Base-by-base conservation (phyloP, 2,888 invertebrate species). In the Imbricaverruca yamaguchii region DNA sequence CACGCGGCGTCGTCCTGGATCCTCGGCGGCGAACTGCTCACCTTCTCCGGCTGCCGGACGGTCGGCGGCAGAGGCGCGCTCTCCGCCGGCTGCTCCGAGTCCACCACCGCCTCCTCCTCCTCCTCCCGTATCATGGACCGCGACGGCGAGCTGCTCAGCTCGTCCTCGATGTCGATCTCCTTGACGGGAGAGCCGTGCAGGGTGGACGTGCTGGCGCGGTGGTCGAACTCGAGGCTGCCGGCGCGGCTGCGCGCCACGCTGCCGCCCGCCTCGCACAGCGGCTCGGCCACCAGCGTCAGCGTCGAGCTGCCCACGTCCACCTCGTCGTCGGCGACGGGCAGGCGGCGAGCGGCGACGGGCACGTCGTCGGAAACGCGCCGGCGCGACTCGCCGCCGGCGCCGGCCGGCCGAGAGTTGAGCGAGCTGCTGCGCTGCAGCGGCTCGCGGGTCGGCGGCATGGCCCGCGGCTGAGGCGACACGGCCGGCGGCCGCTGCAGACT, bases 181-280 rank as follows among this genome's bases (percentile, higher is more conserved):
- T 69, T 69, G 69, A 69, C 69, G 12, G 69, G 69, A 15, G 69
- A 69, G 69, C 39, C 69, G 39, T 69, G 69, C 39, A 69, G 39
- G 10, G 69, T 69, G 69, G 69, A 69, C 15, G 69, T 69, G 69
- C 69, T 69, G 69, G 69, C 69, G 69, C 69, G 69, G 69, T 69
- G 39, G 39, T 69, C 69, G 69, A 69, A 69, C 25, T 69, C 69
- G 39, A 69, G 11, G 39, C 69, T 69, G 39, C 39, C 39, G 13
- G 25, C 25, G 39, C 69, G 69, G 69, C 69, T 69, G 25, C 69
- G 25, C 25, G 15, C 39, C n/a, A 10, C 67, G 11, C 23, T 23
- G 23, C 8, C 9, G 39, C 39, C 11, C 69, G 15, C 39, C 39
- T 69, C 69, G 12, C 39, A 39, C 69, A 69, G 39, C 39, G 56